Percentiles rank a stretch among this genome's conserved stretches.
These are phyloP conservation scores for Drosophila meridiana DNA, from an alignment of 2,888 invertebrate genomes.

Conservation along the genomic window DNA sequence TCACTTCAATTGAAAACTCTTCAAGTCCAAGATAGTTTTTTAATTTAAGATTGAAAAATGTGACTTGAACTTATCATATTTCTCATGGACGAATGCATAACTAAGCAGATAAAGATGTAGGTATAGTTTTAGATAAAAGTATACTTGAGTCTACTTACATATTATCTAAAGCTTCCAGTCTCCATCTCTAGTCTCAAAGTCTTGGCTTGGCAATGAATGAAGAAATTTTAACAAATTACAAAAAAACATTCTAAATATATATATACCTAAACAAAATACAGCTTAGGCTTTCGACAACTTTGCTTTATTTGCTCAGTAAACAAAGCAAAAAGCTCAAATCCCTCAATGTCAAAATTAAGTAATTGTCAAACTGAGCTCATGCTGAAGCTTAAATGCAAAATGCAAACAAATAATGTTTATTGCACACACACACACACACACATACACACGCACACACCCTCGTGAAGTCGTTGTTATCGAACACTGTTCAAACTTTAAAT, in stretches of 20 bases:
- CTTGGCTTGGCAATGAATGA: no score
- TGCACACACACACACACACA: not conserved
- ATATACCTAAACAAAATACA: not conserved
- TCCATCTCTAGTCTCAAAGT: no score
- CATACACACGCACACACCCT: not conserved
- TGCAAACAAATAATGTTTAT: not conserved
- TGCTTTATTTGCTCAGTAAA: not conserved
- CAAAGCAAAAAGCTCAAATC: not conserved
- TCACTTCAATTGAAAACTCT: not conserved
- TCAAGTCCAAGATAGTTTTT: not conserved
- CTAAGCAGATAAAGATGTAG: no score
- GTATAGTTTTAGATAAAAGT: no score
- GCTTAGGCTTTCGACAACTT: not conserved
- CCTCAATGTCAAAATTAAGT: not conserved
- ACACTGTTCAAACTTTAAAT: constrained; percentile 16
- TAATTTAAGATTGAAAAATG: not conserved
- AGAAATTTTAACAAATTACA: not conserved
- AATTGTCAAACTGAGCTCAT: not conserved
- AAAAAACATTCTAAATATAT: not conserved
- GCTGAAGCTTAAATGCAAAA: not conserved
- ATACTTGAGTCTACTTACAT: no score
- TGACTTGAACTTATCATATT: not conserved
- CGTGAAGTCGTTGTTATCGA: not conserved
- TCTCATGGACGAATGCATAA: not conserved
- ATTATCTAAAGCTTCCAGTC: no score